Base-by-base conservation (phyloP, 2,113 vertebrate species). In the Chloebia gouldiae region DNA sequence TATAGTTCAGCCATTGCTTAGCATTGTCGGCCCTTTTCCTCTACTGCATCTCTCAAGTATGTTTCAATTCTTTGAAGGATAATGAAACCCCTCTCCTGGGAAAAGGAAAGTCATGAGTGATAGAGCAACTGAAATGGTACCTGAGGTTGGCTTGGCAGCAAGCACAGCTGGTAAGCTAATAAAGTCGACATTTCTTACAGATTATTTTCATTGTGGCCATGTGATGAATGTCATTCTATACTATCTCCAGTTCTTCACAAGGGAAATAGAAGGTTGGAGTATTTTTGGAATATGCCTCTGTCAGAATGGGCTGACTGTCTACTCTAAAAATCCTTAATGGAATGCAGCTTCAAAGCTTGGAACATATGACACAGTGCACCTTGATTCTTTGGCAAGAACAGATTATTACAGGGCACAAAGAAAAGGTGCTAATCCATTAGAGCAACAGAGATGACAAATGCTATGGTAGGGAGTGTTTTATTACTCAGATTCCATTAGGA, bases 41-140 rank as follows among this genome's bases (percentile, higher is more conserved):
- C 59, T 80, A 42, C 54, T 93, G 17, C 65, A 61, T 85, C 53
- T 92, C 66, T 94, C 76, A 44, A 81, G 63, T 65, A 66, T 44
- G 15, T 84, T 85, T 88, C 83, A 54, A 28, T 79, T 69, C 81
- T 95, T 88, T 89, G 51, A 92, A 95, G 22, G 51, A 87, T 40
- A 90, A 92, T 73, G 53, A 94, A 51, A 93, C 7, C 19, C 90
- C 54, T 81, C 47, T 91, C 79, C 81, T 86, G 27, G 28, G 79
- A 91, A 95, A 86, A 84, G 27, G 27, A 27, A 93, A 92, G 11
- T 76, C 1, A 0, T 39, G 79, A 93, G 57, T 56, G 50, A 80
- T 15, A 86, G 45, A 72, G 24, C 15, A 61, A 59, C 59, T 65
- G 37, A 71, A 95, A 92, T 2, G 5, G 44, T 77, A 91, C 63